phyloP scores from a whole-genome alignment of 2,113 vertebrate species.

The Cepphus grylle region DNA sequence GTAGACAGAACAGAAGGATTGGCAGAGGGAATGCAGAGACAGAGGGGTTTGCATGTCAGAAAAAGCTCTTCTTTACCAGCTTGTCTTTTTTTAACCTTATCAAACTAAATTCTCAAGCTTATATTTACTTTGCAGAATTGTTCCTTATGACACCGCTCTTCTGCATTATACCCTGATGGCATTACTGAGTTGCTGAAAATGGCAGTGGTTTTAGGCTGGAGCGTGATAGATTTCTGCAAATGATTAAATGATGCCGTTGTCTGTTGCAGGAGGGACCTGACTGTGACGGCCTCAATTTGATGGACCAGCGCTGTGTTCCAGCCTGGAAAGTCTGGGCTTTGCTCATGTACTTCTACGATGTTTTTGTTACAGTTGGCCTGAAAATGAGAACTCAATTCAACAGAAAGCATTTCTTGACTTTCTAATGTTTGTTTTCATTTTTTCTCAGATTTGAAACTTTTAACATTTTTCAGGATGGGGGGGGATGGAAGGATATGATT shows the following conservation, averaged over 20 bases:
- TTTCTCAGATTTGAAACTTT: conserved; percentile 41
- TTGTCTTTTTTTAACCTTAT: neutral
- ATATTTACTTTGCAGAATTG: neutral
- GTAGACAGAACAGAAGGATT: neutral
- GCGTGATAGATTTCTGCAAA: neutral
- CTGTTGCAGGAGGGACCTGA: neutral
- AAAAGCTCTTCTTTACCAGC: neutral
- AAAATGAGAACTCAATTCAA: conserved; percentile 25
- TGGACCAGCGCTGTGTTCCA: neutral
- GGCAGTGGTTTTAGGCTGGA: neutral
- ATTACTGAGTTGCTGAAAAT: neutral
- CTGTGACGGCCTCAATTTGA: neutral
- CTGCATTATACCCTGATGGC: neutral
- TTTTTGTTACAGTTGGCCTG: conserved; percentile 41
- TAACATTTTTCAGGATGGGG: conserved; percentile 16
- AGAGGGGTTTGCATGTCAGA: neutral
- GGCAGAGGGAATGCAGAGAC: neutral
- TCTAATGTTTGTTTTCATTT: conserved; percentile 63
- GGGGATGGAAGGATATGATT: conserved; percentile 12
- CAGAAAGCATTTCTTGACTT: conserved; percentile 50
- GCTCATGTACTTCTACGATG: neutral
- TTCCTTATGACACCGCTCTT: neutral
- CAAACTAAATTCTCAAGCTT: neutral
- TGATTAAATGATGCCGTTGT: neutral
- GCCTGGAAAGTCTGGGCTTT: conserved; percentile 18